These are phyloP conservation scores for Salvelinus alpinus DNA, from an alignment of 2,113 vertebrate genomes.

Conservation along the genomic window DNA sequence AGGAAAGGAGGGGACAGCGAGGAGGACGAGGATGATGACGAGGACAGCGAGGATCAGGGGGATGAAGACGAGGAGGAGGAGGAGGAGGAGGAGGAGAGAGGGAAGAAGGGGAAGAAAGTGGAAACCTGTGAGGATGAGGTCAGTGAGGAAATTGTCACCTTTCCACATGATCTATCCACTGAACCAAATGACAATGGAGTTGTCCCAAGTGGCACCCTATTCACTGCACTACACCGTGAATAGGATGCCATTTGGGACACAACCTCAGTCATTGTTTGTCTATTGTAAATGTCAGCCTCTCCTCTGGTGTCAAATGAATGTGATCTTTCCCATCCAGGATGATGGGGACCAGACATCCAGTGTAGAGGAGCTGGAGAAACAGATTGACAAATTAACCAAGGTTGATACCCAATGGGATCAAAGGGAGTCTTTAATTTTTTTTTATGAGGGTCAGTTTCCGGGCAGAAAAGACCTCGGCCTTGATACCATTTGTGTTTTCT, in stretches of 20 bases:
- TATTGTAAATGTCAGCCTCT: conserved; percentile 25
- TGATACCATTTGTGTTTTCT: neutral
- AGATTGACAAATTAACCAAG: conserved; percentile 90
- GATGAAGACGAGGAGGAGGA: conserved; percentile 83
- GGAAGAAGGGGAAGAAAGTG: conserved; percentile 85
- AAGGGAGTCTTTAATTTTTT: neutral
- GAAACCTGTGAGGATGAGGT: conserved; percentile 93
- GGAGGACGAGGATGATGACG: conserved; percentile 89
- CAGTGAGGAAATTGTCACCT: conserved; percentile 66
- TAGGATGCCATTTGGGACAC: too few relatives aligned
- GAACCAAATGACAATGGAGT: neutral
- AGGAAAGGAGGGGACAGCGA: conserved; percentile 83
- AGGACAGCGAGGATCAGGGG: conserved; percentile 78
- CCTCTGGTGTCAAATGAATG: conserved; percentile 25
- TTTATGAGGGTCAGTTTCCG: neutral
- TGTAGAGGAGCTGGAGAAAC: conserved; percentile 91
- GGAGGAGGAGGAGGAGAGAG: conserved; percentile 85
- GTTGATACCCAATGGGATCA: conserved; percentile 40
- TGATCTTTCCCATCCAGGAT: conserved; percentile 74
- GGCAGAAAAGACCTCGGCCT: conserved; percentile 2
- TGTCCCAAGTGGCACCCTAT: too few relatives aligned
- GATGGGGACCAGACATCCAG: conserved; percentile 85
- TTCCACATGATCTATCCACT: neutral
- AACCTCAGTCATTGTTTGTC: conserved; percentile 14
- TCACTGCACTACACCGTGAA: too few relatives aligned